Evolutionary conservation across 2,113 vertebrate genomes (phyloP).

Genomic region (Actinemys pallida): DNA sequence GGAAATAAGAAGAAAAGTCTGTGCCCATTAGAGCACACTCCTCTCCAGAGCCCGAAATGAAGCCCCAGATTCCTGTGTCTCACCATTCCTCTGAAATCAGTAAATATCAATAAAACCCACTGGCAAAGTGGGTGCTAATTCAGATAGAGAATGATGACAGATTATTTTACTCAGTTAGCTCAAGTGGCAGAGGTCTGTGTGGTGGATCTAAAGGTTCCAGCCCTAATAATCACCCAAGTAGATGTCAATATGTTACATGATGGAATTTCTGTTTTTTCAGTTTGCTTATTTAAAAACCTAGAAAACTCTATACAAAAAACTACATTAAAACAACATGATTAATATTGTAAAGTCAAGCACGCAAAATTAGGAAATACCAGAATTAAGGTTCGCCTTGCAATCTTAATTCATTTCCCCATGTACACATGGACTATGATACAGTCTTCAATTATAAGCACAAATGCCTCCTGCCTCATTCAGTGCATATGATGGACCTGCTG

Average conservation of each 20-base stretch:
- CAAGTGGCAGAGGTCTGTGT: not conserved
- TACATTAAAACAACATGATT: not conserved
- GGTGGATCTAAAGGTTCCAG: not conserved
- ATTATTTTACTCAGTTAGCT: not conserved
- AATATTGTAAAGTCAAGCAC: not conserved
- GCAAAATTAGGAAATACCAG: not conserved
- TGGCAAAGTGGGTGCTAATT: not conserved
- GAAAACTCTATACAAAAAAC: too few species aligned
- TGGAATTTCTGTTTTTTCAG: not conserved
- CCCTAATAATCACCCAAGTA: not conserved
- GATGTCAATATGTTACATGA: not conserved
- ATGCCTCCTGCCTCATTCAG: not conserved
- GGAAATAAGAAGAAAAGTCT: accelerated
- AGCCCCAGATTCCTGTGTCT: not conserved
- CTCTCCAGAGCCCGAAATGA: not conserved
- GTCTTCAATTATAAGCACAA: not conserved
- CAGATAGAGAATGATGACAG: not conserved
- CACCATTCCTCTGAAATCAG: not conserved
- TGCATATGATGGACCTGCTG: not conserved
- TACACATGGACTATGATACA: not conserved
- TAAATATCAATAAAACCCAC: conserved; percentile 6
- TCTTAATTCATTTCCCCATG: not conserved
- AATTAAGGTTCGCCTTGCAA: not conserved
- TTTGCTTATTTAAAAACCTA: not conserved
- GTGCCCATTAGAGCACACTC: not conserved